phyloP scores from a whole-genome alignment of 1,140 invertebrate species.

The Pseudoatta argentina region DNA sequence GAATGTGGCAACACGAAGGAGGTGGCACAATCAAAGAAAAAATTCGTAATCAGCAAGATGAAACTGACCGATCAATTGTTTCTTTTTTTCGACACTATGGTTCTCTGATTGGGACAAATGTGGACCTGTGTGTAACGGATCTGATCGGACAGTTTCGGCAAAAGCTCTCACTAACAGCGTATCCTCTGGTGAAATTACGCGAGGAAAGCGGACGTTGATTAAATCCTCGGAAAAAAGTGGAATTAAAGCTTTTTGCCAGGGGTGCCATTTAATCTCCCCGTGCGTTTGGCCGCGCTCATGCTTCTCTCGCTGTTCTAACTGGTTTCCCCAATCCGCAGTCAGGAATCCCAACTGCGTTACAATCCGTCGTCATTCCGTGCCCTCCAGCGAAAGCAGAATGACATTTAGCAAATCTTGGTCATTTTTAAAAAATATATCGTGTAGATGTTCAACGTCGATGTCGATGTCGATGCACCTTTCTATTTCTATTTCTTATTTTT shows the following conservation, averaged over 20 bases:
- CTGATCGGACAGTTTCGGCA: constrained; percentile 68
- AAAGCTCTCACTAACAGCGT: constrained; percentile 46
- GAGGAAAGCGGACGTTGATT: constrained; percentile 70
- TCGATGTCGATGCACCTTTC: no score
- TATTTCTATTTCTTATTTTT: background rate
- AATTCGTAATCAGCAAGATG: constrained; percentile 43
- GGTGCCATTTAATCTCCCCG: constrained; percentile 63
- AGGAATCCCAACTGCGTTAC: background rate
- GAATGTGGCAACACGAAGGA: background rate
- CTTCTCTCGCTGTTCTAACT: constrained; percentile 14
- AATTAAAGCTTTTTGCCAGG: constrained; percentile 68
- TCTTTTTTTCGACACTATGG: background rate
- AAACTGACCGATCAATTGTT: background rate
- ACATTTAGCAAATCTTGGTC: constrained; percentile 30
- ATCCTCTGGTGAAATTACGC: constrained; percentile 65
- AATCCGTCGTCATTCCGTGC: background rate
- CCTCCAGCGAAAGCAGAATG: background rate
- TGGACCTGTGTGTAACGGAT: constrained; percentile 34
- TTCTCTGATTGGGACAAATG: constrained; percentile 17
- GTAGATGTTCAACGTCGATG: background rate
- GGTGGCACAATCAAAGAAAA: constrained; percentile 42
- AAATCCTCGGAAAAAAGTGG: constrained; percentile 68
- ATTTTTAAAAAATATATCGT: constrained; percentile 22
- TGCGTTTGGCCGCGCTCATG: constrained; percentile 8
- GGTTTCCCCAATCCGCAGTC: background rate